phyloP scores from a whole-genome alignment of 1,140 invertebrate genomes.

The Drosophila neocordata region DNA sequence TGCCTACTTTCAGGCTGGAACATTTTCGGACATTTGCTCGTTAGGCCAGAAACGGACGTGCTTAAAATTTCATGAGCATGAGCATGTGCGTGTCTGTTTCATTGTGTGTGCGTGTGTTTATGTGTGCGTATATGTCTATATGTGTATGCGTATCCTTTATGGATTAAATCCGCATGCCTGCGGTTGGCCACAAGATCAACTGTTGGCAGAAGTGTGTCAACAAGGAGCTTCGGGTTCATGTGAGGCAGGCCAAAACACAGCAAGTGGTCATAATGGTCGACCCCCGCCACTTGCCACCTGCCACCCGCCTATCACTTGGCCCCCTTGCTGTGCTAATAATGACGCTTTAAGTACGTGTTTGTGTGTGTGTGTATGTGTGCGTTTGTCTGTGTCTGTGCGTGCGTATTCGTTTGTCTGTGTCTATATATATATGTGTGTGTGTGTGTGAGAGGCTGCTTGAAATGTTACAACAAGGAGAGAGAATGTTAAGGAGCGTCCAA shows the following conservation, averaged over 20 bases:
- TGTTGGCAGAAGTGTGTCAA: conserved; percentile 81
- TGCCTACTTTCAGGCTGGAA: conserved; percentile 24
- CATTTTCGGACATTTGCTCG: conserved; percentile 60
- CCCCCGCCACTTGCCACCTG: conserved; percentile 25
- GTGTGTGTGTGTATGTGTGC: conserved; percentile 40
- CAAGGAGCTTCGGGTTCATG: conserved; percentile 40
- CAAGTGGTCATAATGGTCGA: conserved; percentile 72
- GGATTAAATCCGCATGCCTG: conserved; percentile 81
- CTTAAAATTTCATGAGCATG: conserved; percentile 73
- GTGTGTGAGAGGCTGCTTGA: conserved; percentile 14
- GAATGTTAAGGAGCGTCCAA: not conserved
- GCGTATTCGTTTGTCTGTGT: conserved; percentile 39
- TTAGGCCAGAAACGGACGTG: conserved; percentile 76
- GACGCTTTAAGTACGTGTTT: conserved; percentile 62
- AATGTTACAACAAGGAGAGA: conserved; percentile 59
- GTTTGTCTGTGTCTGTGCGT: conserved; percentile 32
- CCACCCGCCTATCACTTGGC: not conserved
- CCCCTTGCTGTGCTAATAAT: conserved; percentile 72
- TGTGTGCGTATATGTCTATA: conserved; percentile 23
- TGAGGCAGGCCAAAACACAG: conserved; percentile 46
- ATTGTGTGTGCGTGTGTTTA: conserved; percentile 19
- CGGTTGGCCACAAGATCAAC: conserved; percentile 79
- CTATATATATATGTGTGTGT: conserved; percentile 20
- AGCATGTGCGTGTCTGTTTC: conserved; percentile 16
- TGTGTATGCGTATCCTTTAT: conserved; percentile 75